Evolutionary conservation across 2,797 vertebrate genomes (phyloP).

Genomic region (Smutsia temminckii): DNA sequence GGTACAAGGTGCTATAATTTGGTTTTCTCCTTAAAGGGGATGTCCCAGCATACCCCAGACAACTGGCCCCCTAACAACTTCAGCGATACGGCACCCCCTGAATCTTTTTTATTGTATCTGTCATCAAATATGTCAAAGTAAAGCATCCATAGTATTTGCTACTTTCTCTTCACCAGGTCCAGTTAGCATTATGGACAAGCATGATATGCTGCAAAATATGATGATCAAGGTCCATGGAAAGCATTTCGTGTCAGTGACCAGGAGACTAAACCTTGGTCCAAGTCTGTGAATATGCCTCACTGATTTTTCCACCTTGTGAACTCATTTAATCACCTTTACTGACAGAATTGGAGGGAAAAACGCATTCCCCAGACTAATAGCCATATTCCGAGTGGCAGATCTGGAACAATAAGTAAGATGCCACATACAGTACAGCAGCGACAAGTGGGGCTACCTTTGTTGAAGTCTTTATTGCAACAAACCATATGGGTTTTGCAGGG

Average conservation of each 20-base stretch:
- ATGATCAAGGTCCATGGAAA: background rate
- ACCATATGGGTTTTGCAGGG: background rate
- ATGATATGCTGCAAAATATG: background rate
- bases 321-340: background rate
- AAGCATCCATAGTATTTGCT: background rate
- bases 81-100: background rate
- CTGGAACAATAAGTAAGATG: background rate
- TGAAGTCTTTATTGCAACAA: background rate
- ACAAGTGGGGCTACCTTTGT: background rate
- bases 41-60: background rate
- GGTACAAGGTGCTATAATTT: background rate
- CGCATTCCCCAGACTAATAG: background rate
- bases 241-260: background rate
- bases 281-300: background rate
- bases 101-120: background rate
- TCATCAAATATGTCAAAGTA: background rate
- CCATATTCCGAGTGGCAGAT: background rate
- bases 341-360: background rate
- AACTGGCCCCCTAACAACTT: background rate
- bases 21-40: background rate
- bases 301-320: background rate
- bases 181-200: background rate
- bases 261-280: background rate
- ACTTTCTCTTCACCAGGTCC: background rate
- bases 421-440: background rate